Evolutionary conservation across 2,113 vertebrate genomes (phyloP).

Genomic region (Apteryx mantelli): DNA sequence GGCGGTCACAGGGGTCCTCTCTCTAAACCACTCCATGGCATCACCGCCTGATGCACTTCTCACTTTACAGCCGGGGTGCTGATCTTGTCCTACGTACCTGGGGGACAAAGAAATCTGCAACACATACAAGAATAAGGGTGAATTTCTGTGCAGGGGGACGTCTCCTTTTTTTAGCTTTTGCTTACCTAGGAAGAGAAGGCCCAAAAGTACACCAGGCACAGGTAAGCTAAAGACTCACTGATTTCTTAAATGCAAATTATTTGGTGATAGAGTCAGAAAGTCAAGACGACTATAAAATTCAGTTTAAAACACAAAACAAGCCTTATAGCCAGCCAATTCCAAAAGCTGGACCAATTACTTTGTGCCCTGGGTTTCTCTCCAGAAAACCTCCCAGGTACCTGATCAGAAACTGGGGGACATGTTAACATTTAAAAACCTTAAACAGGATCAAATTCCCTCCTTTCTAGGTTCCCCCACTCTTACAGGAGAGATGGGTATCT

Average conservation of each 20-base stretch:
- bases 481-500: neutral
- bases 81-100: neutral
- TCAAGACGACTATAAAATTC: neutral
- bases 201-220: rapidly evolving
- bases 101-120: neutral
- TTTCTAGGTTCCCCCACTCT: neutral
- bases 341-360: neutral
- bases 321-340: neutral
- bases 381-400: neutral
- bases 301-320: neutral
- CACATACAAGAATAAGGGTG: rapidly evolving
- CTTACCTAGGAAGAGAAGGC: neutral
- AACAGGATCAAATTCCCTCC: neutral
- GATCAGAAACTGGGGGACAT: neutral
- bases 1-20: neutral
- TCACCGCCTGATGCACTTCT: neutral
- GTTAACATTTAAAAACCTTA: neutral
- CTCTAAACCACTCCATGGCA: neutral
- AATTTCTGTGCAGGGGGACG: neutral
- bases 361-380: neutral
- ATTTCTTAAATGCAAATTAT: neutral
- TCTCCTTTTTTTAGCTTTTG: neutral
- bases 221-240: neutral
- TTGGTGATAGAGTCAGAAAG: neutral
- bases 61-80: neutral